A percentile compares a stretch with the other conserved stretches of the same genome.
Conservation (phyloP, 2,888 invertebrate species). For the Ommatoiulus sabulosus region DNA sequence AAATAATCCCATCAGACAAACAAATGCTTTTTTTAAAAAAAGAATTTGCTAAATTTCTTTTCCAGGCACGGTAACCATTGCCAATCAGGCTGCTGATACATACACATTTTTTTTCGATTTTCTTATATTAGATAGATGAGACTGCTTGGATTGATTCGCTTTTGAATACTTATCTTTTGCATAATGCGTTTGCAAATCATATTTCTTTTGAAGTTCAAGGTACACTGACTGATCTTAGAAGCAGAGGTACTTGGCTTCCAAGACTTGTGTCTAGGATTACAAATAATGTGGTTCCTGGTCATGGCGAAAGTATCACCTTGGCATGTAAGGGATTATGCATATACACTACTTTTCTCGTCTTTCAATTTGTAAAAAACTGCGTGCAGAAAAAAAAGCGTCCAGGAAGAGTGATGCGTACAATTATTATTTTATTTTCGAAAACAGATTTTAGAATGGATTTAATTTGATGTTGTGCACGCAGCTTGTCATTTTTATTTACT, state of each 20-base stretch:
- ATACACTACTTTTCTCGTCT: neutral
- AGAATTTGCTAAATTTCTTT: neutral
- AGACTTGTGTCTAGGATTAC: neutral
- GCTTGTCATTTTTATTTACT: too few relatives aligned
- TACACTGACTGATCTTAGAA: neutral
- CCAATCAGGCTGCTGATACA: neutral
- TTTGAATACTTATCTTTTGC: slow-evolving; percentile 6
- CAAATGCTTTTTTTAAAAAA: neutral
- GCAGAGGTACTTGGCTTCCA: neutral
- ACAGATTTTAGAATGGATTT: too few relatives aligned
- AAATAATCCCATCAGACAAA: slow-evolving; percentile 8
- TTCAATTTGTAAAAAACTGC: neutral
- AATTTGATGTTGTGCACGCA: too few relatives aligned
- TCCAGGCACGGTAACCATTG: neutral
- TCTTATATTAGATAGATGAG: neutral
- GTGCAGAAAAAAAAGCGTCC: neutral
- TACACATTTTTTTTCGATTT: neutral
- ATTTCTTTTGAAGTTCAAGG: slow-evolving; percentile 29
- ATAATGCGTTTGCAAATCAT: slow-evolving; percentile 6
- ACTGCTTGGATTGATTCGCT: slow-evolving; percentile 22
- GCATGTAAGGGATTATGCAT: neutral
- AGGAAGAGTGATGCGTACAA: neutral
- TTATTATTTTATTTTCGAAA: too few relatives aligned
- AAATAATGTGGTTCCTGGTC: neutral
- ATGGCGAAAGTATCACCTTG: neutral